Conservation (phyloP, 2,797 vertebrate species). For the Neomorphus geoffroyi region DNA sequence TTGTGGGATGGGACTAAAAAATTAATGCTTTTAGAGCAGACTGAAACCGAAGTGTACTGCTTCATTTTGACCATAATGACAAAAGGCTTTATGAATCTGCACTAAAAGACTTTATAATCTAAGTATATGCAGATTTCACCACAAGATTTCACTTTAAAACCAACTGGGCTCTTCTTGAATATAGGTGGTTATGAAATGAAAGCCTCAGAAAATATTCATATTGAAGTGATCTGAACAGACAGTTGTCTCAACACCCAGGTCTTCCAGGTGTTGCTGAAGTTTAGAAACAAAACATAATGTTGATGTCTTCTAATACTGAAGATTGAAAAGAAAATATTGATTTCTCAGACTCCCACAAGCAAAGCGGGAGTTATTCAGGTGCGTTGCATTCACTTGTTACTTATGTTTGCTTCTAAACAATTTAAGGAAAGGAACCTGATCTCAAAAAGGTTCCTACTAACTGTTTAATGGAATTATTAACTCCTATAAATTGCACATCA, state of each 20-base stretch:
- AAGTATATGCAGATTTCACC: background rate
- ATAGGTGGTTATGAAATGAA: background rate
- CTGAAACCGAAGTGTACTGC: background rate
- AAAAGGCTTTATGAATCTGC: background rate
- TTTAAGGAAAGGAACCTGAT: background rate
- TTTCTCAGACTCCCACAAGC: background rate
- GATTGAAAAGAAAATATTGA: background rate
- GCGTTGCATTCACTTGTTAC: background rate
- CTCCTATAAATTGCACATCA: background rate
- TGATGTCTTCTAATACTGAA: background rate
- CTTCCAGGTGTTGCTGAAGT: background rate
- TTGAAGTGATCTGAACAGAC: background rate
- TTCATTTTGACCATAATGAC: background rate
- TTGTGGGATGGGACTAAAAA: background rate
- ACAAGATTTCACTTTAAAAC: background rate
- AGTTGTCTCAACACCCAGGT: background rate
- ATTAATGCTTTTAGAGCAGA: background rate
- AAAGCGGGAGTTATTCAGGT: background rate
- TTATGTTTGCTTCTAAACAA: background rate
- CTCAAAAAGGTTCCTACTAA: background rate
- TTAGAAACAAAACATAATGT: background rate
- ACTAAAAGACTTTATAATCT: background rate
- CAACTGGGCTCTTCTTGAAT: background rate
- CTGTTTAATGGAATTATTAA: background rate
- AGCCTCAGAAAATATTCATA: background rate